Percentiles rank a stretch among this genome's conserved stretches.
These are phyloP conservation scores for Perccottus glenii DNA, from an alignment of 2,113 vertebrate species.

Conservation along the genomic window DNA sequence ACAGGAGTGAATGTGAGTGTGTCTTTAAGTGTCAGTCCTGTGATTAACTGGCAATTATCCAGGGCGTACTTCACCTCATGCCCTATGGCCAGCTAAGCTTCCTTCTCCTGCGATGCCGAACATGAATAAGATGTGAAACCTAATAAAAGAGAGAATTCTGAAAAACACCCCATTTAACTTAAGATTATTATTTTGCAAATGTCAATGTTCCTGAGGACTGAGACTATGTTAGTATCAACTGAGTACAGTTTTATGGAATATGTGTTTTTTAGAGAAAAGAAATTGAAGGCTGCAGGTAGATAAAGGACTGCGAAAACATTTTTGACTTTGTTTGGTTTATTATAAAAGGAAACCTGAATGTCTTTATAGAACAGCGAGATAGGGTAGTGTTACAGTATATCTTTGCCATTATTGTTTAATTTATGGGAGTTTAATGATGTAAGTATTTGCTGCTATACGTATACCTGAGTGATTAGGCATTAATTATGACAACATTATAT, in stretches of 20 bases:
- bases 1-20: not conserved
- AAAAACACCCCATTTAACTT: not conserved
- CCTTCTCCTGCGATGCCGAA: not conserved
- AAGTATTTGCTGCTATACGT: conserved; percentile 16
- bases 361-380: no score
- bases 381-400: no score
- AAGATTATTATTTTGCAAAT: no score
- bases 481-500: conserved; percentile 38
- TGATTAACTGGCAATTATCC: conserved; percentile 3
- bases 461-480: conserved; percentile 30
- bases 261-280: not conserved
- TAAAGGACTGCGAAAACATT: no score
- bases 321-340: no score
- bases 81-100: not conserved
- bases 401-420: no score
- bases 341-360: no score
- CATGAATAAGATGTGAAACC: not conserved
- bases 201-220: no score
- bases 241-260: no score
- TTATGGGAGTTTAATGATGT: not conserved
- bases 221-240: no score
- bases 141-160: not conserved
- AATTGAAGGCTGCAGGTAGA: not conserved
- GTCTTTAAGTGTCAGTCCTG: conserved; percentile 4
- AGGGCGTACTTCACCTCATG: not conserved